phyloP scores from a whole-genome alignment of 2,888 invertebrate genomes.

The Andrena flavipes region DNA sequence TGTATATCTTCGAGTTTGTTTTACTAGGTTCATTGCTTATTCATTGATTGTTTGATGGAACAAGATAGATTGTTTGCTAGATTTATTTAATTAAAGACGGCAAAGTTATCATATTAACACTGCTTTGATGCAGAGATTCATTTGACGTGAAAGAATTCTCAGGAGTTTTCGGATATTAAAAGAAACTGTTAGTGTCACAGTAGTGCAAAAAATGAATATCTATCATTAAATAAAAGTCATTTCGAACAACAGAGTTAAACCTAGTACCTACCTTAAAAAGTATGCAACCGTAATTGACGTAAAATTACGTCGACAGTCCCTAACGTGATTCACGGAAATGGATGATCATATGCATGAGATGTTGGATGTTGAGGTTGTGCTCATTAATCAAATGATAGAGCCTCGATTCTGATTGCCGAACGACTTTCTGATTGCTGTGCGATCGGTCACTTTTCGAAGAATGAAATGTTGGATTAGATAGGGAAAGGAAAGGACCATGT shows the following conservation, averaged over 20 bases:
- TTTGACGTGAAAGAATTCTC: too few relatives aligned
- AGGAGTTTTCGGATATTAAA: too few relatives aligned
- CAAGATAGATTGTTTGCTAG: not conserved
- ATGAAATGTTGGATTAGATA: conserved; percentile 9
- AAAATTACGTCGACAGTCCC: not conserved
- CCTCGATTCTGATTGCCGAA: not conserved
- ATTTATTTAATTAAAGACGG: not conserved
- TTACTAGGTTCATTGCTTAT: too few relatives aligned
- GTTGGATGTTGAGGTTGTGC: conserved; percentile 8
- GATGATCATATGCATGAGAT: not conserved
- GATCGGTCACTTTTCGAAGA: conserved; percentile 11
- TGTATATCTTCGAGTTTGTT: too few relatives aligned
- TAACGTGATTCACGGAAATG: conserved; percentile 5
- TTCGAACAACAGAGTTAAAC: too few relatives aligned
- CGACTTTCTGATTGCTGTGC: conserved; percentile 39
- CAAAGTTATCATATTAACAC: too few relatives aligned
- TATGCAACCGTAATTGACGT: not conserved
- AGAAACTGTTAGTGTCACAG: too few relatives aligned
- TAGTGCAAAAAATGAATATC: too few relatives aligned
- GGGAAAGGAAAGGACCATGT: not conserved
- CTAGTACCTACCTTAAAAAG: not conserved
- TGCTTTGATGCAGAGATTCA: too few relatives aligned
- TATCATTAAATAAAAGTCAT: too few relatives aligned
- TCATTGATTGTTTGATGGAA: not conserved
- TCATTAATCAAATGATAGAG: conserved; percentile 51